Evolutionary conservation across 2,797 vertebrate genomes (phyloP), one percentile per base, ranked within the genome.

Genomic region (Emydoidea blandingii): DNA sequence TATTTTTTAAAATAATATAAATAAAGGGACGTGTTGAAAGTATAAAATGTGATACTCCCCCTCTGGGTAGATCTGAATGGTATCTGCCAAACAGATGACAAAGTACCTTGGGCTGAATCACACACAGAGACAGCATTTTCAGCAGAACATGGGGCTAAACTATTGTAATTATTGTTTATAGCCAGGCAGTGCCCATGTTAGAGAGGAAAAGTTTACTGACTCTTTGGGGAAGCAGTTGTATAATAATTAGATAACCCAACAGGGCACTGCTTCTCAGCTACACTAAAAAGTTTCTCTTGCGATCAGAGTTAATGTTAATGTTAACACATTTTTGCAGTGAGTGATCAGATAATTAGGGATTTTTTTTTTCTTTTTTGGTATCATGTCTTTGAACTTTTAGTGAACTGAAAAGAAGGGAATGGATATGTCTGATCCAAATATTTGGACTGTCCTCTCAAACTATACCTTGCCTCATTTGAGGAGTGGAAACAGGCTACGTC

Each of bases 81-180:
- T 99, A 99, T 98, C 97, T 98, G 98, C 98, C 98, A 98, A 98
- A 98, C 98, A 99, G 98, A 99, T 99, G 99, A 99, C 98, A 98
- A 98, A 98, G 98, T 98, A 97, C 98, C 98, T 98, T 97, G 97
- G 98, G 97, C 97, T 96, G 98, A 98, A 98, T 97, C 98, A 97
- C 98, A 97, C 98, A 98, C 97, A 98, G 89, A 90, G 96, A 96
- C 96, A 94, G 96, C 97, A 54, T 96, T 97, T 97, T 68, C 89
- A 94, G 94, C 95, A 89, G 94, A 95, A 96, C 90, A 41, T 89
- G 76, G 84, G 90, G 95, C 92, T 92, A 79, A 87, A 95, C 89
- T 97, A 91, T 56, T 87, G 92, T 94, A 96, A 94, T 97, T 96
- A 93, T 95, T 95, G 96, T 95, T 95, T 95, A 52, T 85, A 88